A percentile compares a stretch with the other conserved stretches of the same genome.
Evolutionary conservation across 2,797 vertebrate species (phyloP).

Genomic region (Synaphobranchus kaupii): DNA sequence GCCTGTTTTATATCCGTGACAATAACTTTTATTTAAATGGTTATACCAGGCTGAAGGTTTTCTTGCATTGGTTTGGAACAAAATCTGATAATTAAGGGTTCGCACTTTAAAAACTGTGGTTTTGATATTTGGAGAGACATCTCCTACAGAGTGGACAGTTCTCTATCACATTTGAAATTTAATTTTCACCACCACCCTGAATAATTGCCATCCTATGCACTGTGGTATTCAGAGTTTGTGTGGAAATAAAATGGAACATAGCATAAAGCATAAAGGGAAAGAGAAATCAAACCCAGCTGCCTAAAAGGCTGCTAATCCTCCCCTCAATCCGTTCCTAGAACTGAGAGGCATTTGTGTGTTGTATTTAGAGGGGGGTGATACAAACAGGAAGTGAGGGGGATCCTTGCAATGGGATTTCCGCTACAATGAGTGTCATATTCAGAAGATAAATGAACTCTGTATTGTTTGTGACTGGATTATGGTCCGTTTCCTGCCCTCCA

Average conservation of each 20-base stretch:
- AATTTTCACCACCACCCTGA: neutral
- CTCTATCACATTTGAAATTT: neutral
- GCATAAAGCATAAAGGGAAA: neutral
- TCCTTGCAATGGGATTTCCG: conserved; percentile 16
- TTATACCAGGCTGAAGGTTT: neutral
- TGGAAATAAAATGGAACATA: neutral
- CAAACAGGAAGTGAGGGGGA: neutral
- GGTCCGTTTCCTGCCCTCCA: neutral
- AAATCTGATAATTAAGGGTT: neutral
- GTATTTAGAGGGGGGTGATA: neutral
- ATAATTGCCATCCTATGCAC: neutral
- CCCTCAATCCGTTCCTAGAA: conserved; percentile 7
- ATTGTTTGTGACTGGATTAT: neutral
- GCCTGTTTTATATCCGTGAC: neutral
- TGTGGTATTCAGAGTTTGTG: neutral
- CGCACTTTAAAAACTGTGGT: neutral
- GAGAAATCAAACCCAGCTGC: neutral
- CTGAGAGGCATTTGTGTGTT: neutral
- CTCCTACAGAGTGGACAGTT: neutral
- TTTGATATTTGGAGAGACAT: neutral
- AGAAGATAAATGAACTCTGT: neutral
- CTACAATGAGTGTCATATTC: conserved; percentile 20
- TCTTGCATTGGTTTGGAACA: neutral
- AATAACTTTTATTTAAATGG: neutral
- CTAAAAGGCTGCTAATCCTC: neutral